Evolutionary conservation across 2,797 vertebrate species (phyloP).

Genomic region (Oreortyx pictus): DNA sequence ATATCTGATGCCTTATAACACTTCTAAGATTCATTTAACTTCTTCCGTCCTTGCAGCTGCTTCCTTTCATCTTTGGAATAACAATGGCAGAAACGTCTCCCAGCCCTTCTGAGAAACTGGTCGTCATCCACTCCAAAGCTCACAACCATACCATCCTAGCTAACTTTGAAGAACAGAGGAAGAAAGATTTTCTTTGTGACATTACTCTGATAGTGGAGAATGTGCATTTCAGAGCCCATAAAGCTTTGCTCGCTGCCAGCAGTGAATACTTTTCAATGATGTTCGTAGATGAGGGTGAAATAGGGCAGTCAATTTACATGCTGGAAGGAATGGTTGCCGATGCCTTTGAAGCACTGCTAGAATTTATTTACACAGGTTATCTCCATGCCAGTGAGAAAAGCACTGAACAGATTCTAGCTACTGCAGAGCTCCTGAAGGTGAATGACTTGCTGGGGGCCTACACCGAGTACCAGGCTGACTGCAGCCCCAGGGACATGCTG

Average conservation of each 20-base stretch:
- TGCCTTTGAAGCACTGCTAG: conserved; percentile 86
- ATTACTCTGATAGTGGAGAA: conserved; percentile 93
- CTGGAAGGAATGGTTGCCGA: conserved; percentile 88
- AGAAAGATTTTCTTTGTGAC: conserved; percentile 91
- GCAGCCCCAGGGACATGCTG: not conserved
- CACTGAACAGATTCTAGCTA: conserved; percentile 86
- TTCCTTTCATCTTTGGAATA: not conserved
- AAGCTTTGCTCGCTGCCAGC: conserved; percentile 93
- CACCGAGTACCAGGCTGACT: conserved; percentile 73
- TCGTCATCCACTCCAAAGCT: conserved; percentile 84
- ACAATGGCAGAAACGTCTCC: conserved; percentile 82
- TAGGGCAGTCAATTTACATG: conserved; percentile 83
- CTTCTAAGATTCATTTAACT: not conserved
- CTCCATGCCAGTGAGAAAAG: conserved; percentile 84
- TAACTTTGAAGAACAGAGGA: conserved; percentile 88
- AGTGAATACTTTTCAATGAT: conserved; percentile 94
- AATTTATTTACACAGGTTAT: conserved; percentile 94
- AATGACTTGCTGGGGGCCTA: conserved; percentile 87
- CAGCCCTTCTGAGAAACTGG: conserved; percentile 67
- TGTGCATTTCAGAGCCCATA: conserved; percentile 92
- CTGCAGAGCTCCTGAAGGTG: conserved; percentile 89
- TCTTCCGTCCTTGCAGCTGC: conserved; percentile 5
- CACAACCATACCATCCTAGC: conserved; percentile 89
- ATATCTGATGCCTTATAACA: not conserved
- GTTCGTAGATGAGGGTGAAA: conserved; percentile 87